Conservation (phyloP, 2,888 invertebrate species). For the Sepiola atlantica region DNA sequence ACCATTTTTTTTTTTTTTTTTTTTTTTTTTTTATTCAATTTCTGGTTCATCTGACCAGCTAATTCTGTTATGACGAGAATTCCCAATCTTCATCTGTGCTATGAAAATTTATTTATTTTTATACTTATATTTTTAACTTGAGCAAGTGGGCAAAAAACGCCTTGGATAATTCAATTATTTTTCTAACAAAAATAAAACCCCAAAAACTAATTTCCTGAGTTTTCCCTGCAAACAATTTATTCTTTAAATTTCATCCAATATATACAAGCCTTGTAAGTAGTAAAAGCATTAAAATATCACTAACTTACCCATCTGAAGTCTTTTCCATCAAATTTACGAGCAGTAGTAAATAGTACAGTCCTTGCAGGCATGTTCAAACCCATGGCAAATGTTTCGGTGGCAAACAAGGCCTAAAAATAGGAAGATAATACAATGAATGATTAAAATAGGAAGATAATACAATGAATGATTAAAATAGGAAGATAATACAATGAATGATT, state of each 20-base stretch:
- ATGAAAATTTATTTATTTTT: too few relatives aligned
- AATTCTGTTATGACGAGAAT: too few relatives aligned
- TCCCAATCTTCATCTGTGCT: too few relatives aligned
- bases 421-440: conserved; percentile 24
- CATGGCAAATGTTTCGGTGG: conserved; percentile 99
- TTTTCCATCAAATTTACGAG: conserved; percentile 97
- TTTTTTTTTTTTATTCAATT: too few relatives aligned
- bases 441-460: conserved; percentile 54
- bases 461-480: conserved; percentile 55
- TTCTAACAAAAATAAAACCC: too few relatives aligned
- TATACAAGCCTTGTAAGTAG: not conserved
- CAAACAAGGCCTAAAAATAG: conserved; percentile 86
- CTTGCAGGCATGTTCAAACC: conserved; percentile 99
- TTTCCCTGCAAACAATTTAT: too few relatives aligned
- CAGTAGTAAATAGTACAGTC: conserved; percentile 96
- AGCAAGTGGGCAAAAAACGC: too few relatives aligned
- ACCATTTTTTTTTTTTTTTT: too few relatives aligned
- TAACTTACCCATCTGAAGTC: conserved; percentile 89
- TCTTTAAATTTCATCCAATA: not conserved
- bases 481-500: conserved; percentile 33
- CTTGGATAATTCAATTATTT: too few relatives aligned
- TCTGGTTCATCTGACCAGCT: too few relatives aligned
- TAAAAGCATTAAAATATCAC: not conserved
- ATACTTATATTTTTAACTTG: too few relatives aligned
- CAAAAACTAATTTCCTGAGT: too few relatives aligned